These are phyloP conservation scores for Coptodon rendalli DNA, from an alignment of 2,113 vertebrate genomes.

Conservation along the genomic window DNA sequence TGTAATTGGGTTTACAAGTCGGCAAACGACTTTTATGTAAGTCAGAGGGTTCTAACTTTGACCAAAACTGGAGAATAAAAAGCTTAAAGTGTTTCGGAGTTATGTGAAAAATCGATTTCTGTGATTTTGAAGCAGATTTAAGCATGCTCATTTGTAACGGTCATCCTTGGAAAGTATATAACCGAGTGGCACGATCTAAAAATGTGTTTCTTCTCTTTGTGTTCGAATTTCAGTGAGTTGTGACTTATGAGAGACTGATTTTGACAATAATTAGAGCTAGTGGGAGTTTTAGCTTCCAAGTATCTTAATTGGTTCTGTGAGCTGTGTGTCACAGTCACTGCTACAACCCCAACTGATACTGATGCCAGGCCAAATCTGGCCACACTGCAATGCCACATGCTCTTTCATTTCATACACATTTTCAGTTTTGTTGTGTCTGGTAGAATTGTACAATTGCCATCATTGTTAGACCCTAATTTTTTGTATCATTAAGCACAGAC, in stretches of 20 bases:
- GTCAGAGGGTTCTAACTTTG: neutral
- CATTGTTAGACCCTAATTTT: neutral
- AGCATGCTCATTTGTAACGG: neutral
- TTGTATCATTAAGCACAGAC: neutral
- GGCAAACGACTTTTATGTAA: neutral
- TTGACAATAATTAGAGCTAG: neutral
- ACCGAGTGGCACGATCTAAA: fast-evolving
- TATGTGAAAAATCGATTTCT: neutral
- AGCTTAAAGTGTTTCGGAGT: neutral
- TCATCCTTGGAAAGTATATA: neutral
- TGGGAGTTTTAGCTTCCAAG: neutral
- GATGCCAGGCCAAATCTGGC: neutral
- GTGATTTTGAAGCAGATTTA: neutral
- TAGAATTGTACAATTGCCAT: neutral
- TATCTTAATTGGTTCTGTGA: neutral
- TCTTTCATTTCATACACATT: neutral
- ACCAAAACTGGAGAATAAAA: neutral
- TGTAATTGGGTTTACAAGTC: neutral
- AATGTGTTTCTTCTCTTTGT: neutral
- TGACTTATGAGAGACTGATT: neutral
- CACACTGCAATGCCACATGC: neutral
- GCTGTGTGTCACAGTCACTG: neutral
- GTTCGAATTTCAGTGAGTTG: neutral
- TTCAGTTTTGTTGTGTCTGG: neutral
- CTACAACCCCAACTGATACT: neutral